phyloP scores from a whole-genome alignment of 2,888 invertebrate species.

The Clunio marinus region DNA sequence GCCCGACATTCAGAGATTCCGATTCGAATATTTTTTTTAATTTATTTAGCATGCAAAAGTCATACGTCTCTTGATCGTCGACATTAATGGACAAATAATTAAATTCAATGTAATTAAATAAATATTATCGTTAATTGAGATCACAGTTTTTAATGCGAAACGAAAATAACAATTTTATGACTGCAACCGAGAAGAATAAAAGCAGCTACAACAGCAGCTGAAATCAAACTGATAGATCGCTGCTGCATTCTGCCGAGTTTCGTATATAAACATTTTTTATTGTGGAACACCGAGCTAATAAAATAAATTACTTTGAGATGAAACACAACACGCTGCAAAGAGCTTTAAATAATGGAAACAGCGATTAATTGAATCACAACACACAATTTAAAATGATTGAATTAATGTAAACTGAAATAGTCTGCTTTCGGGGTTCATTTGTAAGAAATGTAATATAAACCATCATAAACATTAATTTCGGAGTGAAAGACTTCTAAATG shows the following conservation, averaged over 20 bases:
- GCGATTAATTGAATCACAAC: slow-evolving; percentile 29
- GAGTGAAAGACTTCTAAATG: no score
- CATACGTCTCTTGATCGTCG: neutral
- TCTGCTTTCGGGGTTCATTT: no score
- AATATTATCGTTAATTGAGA: slow-evolving; percentile 38
- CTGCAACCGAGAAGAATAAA: neutral
- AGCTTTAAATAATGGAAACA: neutral
- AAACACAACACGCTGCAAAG: neutral
- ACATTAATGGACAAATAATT: slow-evolving; percentile 38
- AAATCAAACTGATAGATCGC: neutral
- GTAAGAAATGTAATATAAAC: no score
- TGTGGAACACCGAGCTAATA: neutral
- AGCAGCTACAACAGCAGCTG: neutral
- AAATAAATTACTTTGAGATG: neutral
- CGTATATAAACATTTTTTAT: neutral
- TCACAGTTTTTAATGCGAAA: slow-evolving; percentile 32
- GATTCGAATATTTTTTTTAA: neutral
- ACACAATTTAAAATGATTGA: slow-evolving; percentile 33
- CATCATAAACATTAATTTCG: no score
- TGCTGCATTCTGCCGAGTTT: no score
- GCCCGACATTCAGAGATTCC: no score
- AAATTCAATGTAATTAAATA: slow-evolving; percentile 35
- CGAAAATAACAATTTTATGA: neutral
- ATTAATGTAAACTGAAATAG: slow-evolving; percentile 1
- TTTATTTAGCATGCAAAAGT: neutral